phyloP scores from a whole-genome alignment of 2,113 vertebrate genomes.

The Diadophis punctatus region DNA sequence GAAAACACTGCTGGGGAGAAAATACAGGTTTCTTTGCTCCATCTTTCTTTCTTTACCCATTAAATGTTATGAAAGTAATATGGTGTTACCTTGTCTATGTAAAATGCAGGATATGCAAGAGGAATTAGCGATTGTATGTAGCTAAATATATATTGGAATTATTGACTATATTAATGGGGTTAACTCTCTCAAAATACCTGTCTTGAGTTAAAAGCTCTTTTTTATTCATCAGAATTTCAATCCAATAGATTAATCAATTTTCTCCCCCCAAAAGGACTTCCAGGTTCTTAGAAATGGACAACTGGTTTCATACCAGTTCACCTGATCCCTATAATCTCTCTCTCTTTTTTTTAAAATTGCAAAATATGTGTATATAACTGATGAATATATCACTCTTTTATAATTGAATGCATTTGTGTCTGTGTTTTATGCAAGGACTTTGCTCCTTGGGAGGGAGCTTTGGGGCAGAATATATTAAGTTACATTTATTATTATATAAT shows the following conservation, averaged over 20 bases:
- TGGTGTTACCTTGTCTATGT: neutral
- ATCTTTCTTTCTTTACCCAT: neutral
- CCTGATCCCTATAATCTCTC: neutral
- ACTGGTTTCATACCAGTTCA: neutral
- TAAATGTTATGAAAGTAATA: neutral
- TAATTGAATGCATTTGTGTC: neutral
- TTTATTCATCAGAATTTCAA: neutral
- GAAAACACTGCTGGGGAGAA: neutral
- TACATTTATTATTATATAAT: neutral
- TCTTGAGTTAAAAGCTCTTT: neutral
- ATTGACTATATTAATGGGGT: neutral
- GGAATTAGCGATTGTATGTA: neutral
- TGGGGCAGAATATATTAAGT: neutral
- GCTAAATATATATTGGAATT: neutral
- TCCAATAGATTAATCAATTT: neutral
- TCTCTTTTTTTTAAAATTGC: neutral
- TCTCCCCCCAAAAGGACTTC: neutral
- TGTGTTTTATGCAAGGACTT: neutral
- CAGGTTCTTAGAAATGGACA: neutral
- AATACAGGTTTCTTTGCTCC: neutral
- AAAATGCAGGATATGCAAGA: neutral
- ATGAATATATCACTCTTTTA: neutral
- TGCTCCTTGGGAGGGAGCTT: neutral
- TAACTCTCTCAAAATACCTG: neutral
- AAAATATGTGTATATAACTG: neutral